Conservation (phyloP, 2,888 invertebrate species). For the Oithona nana region DNA sequence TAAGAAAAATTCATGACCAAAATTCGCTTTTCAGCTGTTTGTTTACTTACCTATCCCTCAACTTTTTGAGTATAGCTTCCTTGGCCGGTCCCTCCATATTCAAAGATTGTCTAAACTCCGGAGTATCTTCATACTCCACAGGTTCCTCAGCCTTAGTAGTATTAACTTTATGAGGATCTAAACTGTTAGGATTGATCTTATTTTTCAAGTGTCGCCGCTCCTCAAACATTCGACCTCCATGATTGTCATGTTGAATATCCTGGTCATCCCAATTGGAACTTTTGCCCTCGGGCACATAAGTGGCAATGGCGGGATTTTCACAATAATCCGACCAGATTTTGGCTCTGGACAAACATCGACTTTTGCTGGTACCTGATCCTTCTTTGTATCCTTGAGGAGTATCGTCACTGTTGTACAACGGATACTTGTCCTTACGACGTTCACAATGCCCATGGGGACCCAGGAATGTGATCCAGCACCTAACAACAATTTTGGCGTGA, state of each 20-base stretch:
- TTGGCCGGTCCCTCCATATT: not conserved
- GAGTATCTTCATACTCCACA: slow-evolving; percentile 5
- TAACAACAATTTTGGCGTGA: too few species aligned
- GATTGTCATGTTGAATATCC: slow-evolving; percentile 10
- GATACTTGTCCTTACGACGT: not conserved
- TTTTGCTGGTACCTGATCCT: not conserved
- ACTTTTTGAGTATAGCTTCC: too few species aligned
- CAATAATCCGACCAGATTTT: slow-evolving; percentile 3
- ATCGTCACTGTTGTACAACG: slow-evolving; percentile 8
- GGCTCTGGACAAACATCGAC: not conserved
- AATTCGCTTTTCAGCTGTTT: not conserved
- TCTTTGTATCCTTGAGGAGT: not conserved
- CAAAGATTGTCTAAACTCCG: slow-evolving; percentile 4
- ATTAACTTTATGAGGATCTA: not conserved
- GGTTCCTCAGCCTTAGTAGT: not conserved
- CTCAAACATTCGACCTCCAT: slow-evolving; percentile 16
- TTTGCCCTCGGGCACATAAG: slow-evolving; percentile 5
- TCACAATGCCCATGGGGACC: slow-evolving; percentile 16
- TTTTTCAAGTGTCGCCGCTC: not conserved
- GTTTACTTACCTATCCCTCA: too few species aligned
- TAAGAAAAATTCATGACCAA: not conserved
- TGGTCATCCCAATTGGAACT: slow-evolving; percentile 8
- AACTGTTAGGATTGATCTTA: slow-evolving; percentile 8
- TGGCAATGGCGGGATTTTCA: slow-evolving; percentile 11
- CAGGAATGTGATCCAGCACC: slow-evolving; percentile 15